phyloP scores from a whole-genome alignment of 2,888 invertebrate species.

The Hartigia nigra region DNA sequence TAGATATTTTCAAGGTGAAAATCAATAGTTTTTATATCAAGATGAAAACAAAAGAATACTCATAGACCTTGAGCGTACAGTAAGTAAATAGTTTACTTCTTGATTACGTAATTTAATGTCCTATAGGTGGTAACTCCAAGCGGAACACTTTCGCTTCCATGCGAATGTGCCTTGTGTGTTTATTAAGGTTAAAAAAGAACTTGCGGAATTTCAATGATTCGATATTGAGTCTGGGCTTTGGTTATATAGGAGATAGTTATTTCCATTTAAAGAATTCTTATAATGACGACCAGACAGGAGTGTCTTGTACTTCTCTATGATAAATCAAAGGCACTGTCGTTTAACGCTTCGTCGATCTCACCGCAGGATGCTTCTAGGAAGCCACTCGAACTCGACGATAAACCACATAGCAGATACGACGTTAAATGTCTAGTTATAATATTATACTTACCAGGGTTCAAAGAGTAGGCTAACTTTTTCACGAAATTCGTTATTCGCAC shows the following conservation, averaged over 20 bases:
- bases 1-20: not conserved
- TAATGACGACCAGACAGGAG: not conserved
- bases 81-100: conserved; percentile 1
- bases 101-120: conserved; percentile 35
- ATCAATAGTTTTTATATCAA: not conserved
- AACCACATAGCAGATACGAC: not conserved
- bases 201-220: not conserved
- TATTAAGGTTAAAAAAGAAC: not conserved
- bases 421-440: not conserved
- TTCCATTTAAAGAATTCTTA: not conserved
- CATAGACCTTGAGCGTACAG: not conserved
- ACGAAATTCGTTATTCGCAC: conserved; percentile 84
- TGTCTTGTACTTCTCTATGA: not conserved
- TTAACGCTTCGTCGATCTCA: not conserved
- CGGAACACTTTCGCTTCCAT: conserved; percentile 60
- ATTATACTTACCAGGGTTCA: conserved; percentile 79
- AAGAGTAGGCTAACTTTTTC: conserved; percentile 83
- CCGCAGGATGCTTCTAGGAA: not conserved
- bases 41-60: not conserved
- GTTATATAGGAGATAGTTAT: not conserved
- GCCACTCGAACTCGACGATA: not conserved
- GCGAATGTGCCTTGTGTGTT: not conserved
- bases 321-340: not conserved
- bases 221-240: not conserved
- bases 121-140: conserved; percentile 40